Evolutionary conservation across 1,140 invertebrate genomes (phyloP), one percentile per base, ranked within the genome.

Genomic region (Pygmarrhopalites habei): DNA sequence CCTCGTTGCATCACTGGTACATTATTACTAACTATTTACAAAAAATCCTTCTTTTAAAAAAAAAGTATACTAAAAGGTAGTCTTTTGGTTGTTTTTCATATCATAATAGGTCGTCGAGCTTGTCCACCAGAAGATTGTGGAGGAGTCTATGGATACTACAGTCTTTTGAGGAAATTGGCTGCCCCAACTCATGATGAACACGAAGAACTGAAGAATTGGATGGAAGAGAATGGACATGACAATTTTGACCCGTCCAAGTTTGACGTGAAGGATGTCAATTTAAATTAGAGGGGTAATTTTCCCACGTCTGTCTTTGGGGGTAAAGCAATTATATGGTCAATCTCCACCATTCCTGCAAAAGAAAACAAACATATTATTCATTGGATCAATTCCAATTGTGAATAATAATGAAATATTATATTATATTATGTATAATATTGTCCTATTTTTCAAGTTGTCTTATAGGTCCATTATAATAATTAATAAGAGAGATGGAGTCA

Each of bases 81-180:
- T 49, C 19, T 12, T 23, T 23, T 49, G 46, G 12, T 7, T 49
- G 7, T 49, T 49, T 49, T 5, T 49, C 19, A 10, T 17, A 17
- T 49, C 19, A 12, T 49, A 15, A 25, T 25, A 55, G 52, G 52
- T 10, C 35, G 39, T 12, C 5, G 32, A 4, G 56, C 56, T 39
- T 58, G 56, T 23, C 56, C 56, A 14, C 56, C 56, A 21, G 56
- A 58, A 41, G 56, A 58, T 39, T 32, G 28, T 58, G 56, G 56
- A 32, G 56, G 56, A 7, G 35, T 43, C 14, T 32, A 14, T 5
- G 56, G 56, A 43, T 58, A 58, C 21, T 3, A 58, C 10, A 19
- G 39, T 4, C 23, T 58, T 5, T 39, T 58, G 56, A 23, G 39
- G 21, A 39, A n/a, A 19, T 17, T 58, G 28, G 39, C 7, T 12